These are phyloP conservation scores for Propithecus deckenii DNA, from an alignment of 2,797 vertebrate genomes.

Conservation along the genomic window DNA sequence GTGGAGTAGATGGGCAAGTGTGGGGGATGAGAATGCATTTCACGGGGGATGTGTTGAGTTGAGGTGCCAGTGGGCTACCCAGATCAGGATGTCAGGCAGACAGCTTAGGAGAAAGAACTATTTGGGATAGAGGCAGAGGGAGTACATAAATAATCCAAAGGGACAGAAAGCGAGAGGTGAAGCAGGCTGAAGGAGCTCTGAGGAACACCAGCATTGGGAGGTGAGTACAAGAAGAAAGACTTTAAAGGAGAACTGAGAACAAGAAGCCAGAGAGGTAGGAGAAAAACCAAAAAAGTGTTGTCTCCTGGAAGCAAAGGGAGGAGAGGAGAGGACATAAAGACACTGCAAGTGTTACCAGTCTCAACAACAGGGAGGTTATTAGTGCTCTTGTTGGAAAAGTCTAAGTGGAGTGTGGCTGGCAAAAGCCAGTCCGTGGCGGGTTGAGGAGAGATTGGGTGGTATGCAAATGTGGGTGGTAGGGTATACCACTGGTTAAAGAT, in stretches of 20 bases:
- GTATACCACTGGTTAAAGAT: not conserved
- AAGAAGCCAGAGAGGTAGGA: not conserved
- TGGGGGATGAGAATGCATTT: not conserved
- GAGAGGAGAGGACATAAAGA: not conserved
- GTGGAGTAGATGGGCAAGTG: not conserved
- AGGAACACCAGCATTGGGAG: not conserved
- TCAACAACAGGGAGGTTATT: not conserved
- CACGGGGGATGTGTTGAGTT: not conserved
- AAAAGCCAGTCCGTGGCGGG: not conserved
- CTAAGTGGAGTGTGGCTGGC: not conserved
- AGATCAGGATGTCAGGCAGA: not conserved
- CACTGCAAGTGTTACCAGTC: not conserved
- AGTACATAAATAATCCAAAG: not conserved
- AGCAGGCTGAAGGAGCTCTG: not conserved
- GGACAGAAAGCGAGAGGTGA: not conserved
- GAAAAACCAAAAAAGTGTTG: not conserved
- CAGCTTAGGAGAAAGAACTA: slow-evolving; percentile 20
- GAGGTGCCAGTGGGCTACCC: not conserved
- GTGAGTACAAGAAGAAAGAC: not conserved
- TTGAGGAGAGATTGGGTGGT: not conserved
- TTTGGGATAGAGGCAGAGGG: not conserved
- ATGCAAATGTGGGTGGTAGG: not conserved
- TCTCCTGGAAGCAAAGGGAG: not conserved
- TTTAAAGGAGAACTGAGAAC: not conserved
- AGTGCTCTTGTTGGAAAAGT: not conserved